A percentile compares a stretch with the other conserved stretches of the same genome.
These are phyloP conservation scores for Lepus americanus DNA, from an alignment of 2,113 vertebrate genomes.

Conservation along the genomic window DNA sequence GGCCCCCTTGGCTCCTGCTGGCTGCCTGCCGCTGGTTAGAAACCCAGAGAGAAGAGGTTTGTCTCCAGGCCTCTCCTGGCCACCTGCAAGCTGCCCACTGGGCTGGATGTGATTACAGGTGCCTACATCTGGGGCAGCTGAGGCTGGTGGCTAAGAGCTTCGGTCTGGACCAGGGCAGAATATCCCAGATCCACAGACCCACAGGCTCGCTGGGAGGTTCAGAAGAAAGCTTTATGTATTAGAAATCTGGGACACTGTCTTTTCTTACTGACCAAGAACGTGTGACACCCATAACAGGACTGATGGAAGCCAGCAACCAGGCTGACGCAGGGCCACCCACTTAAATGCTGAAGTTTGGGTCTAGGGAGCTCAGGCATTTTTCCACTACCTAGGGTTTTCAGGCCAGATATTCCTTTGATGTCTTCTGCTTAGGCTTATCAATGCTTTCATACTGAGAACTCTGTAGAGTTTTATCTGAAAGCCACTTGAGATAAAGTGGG, in stretches of 20 bases:
- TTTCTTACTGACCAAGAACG: neutral
- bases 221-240: neutral
- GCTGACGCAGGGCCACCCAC: neutral
- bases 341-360: neutral
- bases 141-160: neutral
- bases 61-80: neutral
- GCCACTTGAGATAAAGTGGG: conserved; percentile 58
- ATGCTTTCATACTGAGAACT: conserved; percentile 3
- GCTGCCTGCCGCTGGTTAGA: neutral
- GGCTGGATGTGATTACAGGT: neutral
- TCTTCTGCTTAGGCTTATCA: conserved; percentile 25
- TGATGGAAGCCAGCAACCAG: neutral
- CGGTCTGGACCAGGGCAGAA: neutral
- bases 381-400: neutral
- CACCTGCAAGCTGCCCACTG: neutral
- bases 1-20: neutral
- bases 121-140: neutral
- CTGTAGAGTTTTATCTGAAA: conserved; percentile 45
- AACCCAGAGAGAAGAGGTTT: conserved; percentile 3
- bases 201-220: neutral
- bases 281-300: accelerated
- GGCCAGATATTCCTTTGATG: neutral
- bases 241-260: neutral
- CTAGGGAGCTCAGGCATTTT: neutral
- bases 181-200: neutral